These are phyloP conservation scores for Anguilla obscura DNA, from an alignment of 2,797 vertebrate genomes.

Conservation along the genomic window DNA sequence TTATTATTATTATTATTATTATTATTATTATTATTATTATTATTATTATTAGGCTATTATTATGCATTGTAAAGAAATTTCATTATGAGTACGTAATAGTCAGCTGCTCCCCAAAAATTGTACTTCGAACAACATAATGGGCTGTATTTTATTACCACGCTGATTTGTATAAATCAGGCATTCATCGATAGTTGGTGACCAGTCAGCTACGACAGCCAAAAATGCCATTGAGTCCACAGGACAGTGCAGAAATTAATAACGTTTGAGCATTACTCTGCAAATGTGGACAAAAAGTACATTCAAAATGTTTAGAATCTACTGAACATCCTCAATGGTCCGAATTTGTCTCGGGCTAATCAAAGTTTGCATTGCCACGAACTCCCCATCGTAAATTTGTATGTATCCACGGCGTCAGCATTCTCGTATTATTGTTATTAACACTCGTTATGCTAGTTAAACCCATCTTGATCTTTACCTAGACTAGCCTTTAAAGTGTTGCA, in stretches of 20 bases:
- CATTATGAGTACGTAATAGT: neutral
- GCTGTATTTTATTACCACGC: neutral
- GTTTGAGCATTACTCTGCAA: neutral
- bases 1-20: neutral
- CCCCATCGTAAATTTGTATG: neutral
- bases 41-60: neutral
- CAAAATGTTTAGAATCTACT: neutral
- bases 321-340: neutral
- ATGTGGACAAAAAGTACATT: neutral
- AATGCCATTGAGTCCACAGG: no score
- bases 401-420: neutral
- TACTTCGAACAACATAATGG: neutral
- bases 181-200: neutral
- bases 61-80: neutral
- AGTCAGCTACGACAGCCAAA: neutral
- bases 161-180: neutral
- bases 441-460: neutral
- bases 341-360: neutral
- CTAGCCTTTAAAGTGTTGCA: neutral
- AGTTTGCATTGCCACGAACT: neutral
- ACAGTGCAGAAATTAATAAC: neutral
- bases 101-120: neutral
- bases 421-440: neutral
- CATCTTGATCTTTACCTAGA: neutral
- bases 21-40: neutral